A percentile compares a stretch with the other conserved stretches of the same genome.
These are phyloP conservation scores for Colletes gigas DNA, from an alignment of 1,140 invertebrate genomes.

Conservation along the genomic window DNA sequence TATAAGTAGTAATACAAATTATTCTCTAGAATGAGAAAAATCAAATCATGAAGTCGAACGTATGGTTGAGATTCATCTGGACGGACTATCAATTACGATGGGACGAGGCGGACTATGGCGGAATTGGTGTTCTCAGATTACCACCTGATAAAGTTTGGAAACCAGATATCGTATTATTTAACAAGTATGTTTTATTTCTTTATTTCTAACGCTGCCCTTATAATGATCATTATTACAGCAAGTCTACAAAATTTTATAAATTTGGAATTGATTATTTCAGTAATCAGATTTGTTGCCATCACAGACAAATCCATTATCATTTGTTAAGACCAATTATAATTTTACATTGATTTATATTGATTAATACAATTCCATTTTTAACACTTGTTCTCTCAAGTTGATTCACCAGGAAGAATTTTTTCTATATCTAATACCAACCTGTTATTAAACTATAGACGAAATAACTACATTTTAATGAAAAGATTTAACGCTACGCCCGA, in stretches of 20 bases:
- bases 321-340: too few species aligned
- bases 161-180: slow-evolving; percentile 99
- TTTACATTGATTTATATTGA: too few species aligned
- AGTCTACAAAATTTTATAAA: too few species aligned
- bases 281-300: too few species aligned
- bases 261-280: too few species aligned
- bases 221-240: too few species aligned
- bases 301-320: too few species aligned
- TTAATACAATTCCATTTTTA: too few species aligned
- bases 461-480: not conserved
- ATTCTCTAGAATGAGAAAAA: slow-evolving; percentile 97
- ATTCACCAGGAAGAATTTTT: not conserved
- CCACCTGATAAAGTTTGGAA: slow-evolving; percentile 99
- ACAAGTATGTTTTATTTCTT: slow-evolving; percentile 91
- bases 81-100: slow-evolving; percentile 98
- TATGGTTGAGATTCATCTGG: slow-evolving; percentile 98
- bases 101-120: slow-evolving; percentile 99
- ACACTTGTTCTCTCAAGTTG: too few species aligned
- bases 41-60: slow-evolving; percentile 99
- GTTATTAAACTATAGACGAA: too few species aligned
- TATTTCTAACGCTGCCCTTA: too few species aligned
- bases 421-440: not conserved
- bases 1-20: not conserved
- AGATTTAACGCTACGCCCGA: not conserved
- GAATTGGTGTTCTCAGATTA: slow-evolving; percentile 96